These are phyloP conservation scores for Strigamia crassipes DNA, from an alignment of 2,888 invertebrate genomes.

Conservation along the genomic window DNA sequence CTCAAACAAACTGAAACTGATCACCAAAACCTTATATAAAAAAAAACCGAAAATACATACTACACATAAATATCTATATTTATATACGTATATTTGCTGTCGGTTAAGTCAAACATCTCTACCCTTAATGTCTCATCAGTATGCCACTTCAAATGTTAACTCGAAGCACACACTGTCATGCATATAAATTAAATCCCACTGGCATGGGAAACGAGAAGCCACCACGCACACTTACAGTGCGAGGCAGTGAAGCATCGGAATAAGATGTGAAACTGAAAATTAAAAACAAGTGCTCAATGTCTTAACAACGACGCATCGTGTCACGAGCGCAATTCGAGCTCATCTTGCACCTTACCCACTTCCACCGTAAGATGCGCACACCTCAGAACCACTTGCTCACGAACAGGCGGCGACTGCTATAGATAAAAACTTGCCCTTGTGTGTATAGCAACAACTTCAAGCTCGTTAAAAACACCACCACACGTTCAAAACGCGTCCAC, in stretches of 20 bases:
- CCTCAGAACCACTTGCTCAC: conserved; percentile 22
- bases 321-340: not conserved
- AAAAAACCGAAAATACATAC: no score
- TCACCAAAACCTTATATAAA: not conserved
- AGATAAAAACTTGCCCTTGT: not conserved
- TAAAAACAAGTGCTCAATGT: not conserved
- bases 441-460: not conserved
- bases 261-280: not conserved
- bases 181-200: conserved; percentile 25
- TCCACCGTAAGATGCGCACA: not conserved
- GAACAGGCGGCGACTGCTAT: not conserved
- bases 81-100: not conserved
- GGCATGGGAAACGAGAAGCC: conserved; percentile 21
- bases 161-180: conserved; percentile 15
- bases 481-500: conserved; percentile 14
- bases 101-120: not conserved
- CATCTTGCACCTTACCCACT: conserved; percentile 28
- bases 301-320: not conserved
- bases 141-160: conserved; percentile 38
- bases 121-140: conserved; percentile 25
- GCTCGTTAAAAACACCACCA: not conserved
- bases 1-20: not conserved
- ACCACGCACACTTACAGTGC: not conserved
- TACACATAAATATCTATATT: no score
- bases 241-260: conserved; percentile 5